phyloP scores from a whole-genome alignment of 1,140 invertebrate species.

The Phenacoccus solenopsis region DNA sequence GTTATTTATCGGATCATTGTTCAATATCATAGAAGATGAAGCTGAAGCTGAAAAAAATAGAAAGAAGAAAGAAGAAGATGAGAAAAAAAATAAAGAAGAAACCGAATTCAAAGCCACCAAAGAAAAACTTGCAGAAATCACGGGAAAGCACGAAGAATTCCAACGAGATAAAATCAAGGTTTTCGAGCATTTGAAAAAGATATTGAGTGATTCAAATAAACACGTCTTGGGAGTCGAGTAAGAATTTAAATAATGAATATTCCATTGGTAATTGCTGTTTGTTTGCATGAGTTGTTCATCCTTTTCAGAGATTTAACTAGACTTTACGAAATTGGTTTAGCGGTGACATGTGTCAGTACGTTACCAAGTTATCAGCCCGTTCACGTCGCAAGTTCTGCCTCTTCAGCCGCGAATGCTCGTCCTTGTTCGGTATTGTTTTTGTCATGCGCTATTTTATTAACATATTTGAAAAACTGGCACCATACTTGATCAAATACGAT shows the following conservation, averaged over 20 bases:
- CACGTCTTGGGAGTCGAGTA: background rate
- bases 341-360: background rate
- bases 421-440: background rate
- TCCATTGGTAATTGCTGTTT: too few relatives aligned
- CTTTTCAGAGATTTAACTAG: background rate
- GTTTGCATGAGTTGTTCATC: background rate
- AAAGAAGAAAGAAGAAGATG: background rate
- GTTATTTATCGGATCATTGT: background rate
- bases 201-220: background rate
- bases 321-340: background rate
- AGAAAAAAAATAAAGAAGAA: conserved; percentile 6
- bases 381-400: background rate
- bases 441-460: too few relatives aligned
- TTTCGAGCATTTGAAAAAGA: background rate
- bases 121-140: background rate
- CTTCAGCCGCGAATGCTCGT: background rate
- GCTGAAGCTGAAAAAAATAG: background rate
- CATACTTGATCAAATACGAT: too few relatives aligned
- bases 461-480: too few relatives aligned
- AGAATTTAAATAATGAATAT: background rate
- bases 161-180: background rate
- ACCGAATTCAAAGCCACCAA: conserved; percentile 8
- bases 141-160: background rate
- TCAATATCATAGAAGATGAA: background rate
- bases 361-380: background rate